phyloP scores from a whole-genome alignment of 2,113 vertebrate species.

The Nesoenas mayeri region DNA sequence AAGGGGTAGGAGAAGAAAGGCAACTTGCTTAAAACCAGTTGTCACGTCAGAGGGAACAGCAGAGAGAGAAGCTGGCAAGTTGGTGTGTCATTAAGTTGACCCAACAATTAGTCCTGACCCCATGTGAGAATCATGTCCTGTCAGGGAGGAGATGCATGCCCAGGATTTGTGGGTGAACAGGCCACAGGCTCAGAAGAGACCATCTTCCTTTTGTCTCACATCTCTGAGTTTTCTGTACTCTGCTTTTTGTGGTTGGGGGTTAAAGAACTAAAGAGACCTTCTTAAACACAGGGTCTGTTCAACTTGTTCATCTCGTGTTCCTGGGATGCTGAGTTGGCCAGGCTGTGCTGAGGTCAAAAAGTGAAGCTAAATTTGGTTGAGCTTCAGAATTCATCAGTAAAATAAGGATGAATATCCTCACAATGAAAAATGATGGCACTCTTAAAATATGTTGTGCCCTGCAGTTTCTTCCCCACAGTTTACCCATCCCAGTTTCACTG shows the following conservation, averaged over 20 bases:
- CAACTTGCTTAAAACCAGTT: neutral
- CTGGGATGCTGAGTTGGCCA: neutral
- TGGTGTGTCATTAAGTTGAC: neutral
- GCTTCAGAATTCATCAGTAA: neutral
- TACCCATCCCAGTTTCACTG: neutral
- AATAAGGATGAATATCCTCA: neutral
- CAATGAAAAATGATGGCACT: neutral
- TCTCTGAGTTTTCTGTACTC: neutral
- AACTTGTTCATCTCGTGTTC: neutral
- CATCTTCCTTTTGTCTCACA: neutral
- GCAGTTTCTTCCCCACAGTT: neutral
- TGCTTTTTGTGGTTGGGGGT: constrained; percentile 24
- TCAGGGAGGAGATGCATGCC: neutral
- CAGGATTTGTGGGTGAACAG: constrained; percentile 9
- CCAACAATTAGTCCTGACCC: neutral
- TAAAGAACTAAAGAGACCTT: constrained; percentile 19
- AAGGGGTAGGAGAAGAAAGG: neutral
- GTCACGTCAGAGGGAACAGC: neutral
- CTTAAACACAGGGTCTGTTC: constrained; percentile 14
- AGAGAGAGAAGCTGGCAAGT: constrained; percentile 7
- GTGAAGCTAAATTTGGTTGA: neutral
- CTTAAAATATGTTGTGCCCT: neutral
- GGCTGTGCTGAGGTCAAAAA: neutral
- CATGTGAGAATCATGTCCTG: neutral
- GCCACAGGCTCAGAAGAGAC: constrained; percentile 11